These are phyloP conservation scores for Drosophila prosaltans DNA, from an alignment of 1,140 invertebrate species.

Conservation along the genomic window DNA sequence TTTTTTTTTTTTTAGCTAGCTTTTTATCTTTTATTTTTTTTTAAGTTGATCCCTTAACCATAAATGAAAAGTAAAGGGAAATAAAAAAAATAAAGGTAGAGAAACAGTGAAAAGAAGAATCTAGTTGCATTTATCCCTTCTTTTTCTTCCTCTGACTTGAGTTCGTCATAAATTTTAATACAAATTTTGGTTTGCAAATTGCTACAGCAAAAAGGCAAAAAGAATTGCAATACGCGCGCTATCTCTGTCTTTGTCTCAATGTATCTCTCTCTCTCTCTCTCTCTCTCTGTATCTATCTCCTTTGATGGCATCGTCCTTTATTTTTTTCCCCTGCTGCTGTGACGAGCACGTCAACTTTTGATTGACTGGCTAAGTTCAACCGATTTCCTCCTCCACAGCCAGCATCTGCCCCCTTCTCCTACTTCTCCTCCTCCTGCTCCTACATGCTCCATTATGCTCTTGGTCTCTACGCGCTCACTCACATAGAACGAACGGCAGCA, in stretches of 20 bases:
- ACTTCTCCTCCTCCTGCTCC: constrained; percentile 18
- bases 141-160: constrained; percentile 40
- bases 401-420: background rate
- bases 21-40: background rate
- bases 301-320: constrained; percentile 34
- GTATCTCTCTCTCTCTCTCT: constrained; percentile 7
- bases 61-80: background rate
- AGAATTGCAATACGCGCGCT: constrained; percentile 63
- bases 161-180: constrained; percentile 81
- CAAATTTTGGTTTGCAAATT: constrained; percentile 81
- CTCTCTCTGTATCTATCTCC: background rate
- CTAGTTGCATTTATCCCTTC: constrained; percentile 27
- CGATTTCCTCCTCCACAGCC: constrained; percentile 45
- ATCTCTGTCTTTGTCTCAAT: background rate
- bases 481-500: constrained; percentile 71
- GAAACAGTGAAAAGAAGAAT: background rate
- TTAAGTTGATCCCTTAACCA: constrained; percentile 1
- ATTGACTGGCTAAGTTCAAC: constrained; percentile 78
- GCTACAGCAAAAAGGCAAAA: constrained; percentile 41
- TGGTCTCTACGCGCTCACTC: constrained; percentile 1
- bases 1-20: background rate
- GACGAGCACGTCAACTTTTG: constrained; percentile 77
- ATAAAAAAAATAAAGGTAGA: background rate
- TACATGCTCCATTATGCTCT: constrained; percentile 3
- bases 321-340: constrained; percentile 57